Conservation (phyloP, 2,113 vertebrate species). For the Orcinus orca region DNA sequence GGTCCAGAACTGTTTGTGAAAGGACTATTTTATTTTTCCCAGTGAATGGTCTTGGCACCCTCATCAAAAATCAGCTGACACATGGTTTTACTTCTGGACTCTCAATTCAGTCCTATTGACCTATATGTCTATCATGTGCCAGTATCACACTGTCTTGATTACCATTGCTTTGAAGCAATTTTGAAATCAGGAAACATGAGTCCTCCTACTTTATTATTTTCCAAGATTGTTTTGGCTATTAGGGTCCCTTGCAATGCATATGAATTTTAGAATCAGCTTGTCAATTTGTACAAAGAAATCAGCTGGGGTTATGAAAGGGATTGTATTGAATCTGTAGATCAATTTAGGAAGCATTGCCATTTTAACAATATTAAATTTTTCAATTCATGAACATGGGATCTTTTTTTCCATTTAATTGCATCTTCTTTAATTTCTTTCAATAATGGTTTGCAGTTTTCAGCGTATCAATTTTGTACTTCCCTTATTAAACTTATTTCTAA, state of each 20-base stretch:
- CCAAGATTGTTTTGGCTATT: not conserved
- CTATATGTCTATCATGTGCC: too few relatives aligned
- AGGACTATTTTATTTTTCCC: too few relatives aligned
- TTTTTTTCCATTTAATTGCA: not conserved
- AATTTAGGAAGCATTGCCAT: not conserved
- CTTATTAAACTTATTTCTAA: constrained; percentile 29
- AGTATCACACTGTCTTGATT: too few relatives aligned
- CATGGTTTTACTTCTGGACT: too few relatives aligned
- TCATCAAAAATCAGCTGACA: too few relatives aligned
- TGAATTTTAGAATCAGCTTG: not conserved
- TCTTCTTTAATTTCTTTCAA: not conserved
- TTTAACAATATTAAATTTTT: not conserved
- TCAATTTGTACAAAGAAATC: not conserved
- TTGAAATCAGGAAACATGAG: not conserved
- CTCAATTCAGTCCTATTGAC: too few relatives aligned
- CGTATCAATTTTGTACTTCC: not conserved
- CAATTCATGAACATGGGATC: not conserved
- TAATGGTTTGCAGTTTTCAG: not conserved
- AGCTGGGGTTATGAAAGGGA: not conserved
- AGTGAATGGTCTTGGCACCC: too few relatives aligned
- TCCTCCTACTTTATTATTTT: not conserved
- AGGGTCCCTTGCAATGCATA: not conserved
- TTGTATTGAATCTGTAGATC: not conserved
- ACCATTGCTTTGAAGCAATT: not conserved
- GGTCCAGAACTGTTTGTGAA: too few relatives aligned